A percentile compares a stretch with the other conserved stretches of the same genome.
Evolutionary conservation across 2,888 invertebrate genomes (phyloP).

Genomic region (Epirrhoe alternata): DNA sequence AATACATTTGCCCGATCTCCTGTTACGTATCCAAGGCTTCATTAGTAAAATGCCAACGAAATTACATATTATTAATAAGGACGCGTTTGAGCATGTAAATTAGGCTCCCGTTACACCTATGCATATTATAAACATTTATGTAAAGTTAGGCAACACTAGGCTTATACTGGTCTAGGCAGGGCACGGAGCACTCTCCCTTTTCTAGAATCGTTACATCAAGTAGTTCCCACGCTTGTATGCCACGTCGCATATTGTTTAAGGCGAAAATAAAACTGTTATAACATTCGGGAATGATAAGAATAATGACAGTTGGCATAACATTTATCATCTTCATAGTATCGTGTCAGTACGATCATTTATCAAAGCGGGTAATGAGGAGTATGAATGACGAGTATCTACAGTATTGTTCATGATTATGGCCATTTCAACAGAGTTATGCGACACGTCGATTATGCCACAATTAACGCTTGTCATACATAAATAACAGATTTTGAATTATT

Average conservation of each 20-base stretch:
- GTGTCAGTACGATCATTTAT: constrained; percentile 30
- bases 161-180: too few species aligned
- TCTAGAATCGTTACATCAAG: neutral
- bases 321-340: constrained; percentile 30
- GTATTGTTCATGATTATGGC: constrained; percentile 12
- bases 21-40: too few species aligned
- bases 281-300: constrained; percentile 26
- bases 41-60: too few species aligned
- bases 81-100: too few species aligned
- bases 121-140: too few species aligned
- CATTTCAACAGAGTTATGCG: neutral
- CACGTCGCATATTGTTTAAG: neutral
- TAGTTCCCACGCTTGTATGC: neutral
- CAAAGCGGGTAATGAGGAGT: constrained; percentile 31
- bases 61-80: too few species aligned
- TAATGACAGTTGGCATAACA: constrained; percentile 21
- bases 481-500: neutral
- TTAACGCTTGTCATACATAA: neutral
- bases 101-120: too few species aligned
- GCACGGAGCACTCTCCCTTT: too few species aligned
- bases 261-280: constrained; percentile 44
- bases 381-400: constrained; percentile 22
- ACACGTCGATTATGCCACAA: neutral
- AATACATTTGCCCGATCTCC: too few species aligned
- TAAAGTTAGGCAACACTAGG: too few species aligned